phyloP scores from a whole-genome alignment of 2,797 vertebrate species.

The Glyptemys insculpta region DNA sequence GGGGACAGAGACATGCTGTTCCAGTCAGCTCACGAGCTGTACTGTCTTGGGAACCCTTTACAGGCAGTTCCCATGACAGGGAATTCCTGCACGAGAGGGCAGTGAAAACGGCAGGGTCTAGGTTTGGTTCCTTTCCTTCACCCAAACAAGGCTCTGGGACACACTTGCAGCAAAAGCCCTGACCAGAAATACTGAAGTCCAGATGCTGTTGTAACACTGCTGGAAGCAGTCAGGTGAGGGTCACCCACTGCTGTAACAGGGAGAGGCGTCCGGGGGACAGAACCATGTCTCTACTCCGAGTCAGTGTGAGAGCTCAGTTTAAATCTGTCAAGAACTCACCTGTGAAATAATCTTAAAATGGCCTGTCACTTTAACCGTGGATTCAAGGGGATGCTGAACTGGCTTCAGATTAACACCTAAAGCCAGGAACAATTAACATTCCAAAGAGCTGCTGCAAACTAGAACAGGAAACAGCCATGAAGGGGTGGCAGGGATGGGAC shows the following conservation, averaged over 20 bases:
- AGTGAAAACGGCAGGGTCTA: accelerated
- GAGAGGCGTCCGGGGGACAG: accelerated
- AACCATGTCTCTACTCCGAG: accelerated
- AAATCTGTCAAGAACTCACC: background rate
- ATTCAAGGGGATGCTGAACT: background rate
- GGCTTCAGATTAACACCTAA: background rate
- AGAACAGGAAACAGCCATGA: background rate
- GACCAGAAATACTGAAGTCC: background rate
- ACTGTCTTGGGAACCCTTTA: background rate
- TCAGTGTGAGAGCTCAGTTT: background rate
- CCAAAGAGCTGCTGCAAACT: background rate
- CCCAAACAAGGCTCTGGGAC: accelerated
- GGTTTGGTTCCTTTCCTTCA: background rate
- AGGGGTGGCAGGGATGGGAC: background rate
- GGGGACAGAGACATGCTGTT: background rate
- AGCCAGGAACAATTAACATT: background rate
- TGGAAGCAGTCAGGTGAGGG: background rate
- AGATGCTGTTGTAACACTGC: accelerated
- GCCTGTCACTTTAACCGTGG: background rate
- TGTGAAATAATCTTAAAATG: background rate
- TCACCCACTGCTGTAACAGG: background rate
- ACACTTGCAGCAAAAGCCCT: background rate
- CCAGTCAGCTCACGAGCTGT: background rate
- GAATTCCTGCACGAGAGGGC: background rate
- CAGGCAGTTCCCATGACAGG: background rate